Percentiles rank a stretch among this genome's conserved stretches.
Evolutionary conservation across 2,797 vertebrate genomes (phyloP).

Genomic region (Podarcis siculus): DNA sequence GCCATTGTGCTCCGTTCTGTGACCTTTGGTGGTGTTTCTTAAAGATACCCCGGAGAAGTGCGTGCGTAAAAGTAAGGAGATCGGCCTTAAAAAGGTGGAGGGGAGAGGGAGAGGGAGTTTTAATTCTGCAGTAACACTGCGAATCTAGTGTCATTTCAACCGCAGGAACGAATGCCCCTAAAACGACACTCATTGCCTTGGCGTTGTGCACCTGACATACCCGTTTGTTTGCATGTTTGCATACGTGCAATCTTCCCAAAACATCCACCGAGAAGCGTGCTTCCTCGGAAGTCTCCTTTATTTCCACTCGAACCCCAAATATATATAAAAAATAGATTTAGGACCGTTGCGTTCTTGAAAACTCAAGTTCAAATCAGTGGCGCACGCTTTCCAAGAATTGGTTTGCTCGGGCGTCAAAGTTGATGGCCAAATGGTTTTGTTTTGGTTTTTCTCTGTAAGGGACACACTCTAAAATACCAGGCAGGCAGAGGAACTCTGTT

Average conservation of each 20-base stretch:
- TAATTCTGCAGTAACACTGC: not conserved
- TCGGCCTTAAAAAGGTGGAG: not conserved
- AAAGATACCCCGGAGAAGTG: not conserved
- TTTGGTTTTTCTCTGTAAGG: too few species aligned
- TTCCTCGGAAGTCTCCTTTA: not conserved
- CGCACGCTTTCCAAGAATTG: not conserved
- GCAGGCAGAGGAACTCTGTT: constrained; percentile 39
- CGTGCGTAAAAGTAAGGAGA: not conserved
- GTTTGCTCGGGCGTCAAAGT: not conserved
- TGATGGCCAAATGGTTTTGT: not conserved
- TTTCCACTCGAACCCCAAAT: too few species aligned
- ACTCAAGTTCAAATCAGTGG: not conserved
- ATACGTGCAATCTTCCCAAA: not conserved
- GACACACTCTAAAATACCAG: not conserved
- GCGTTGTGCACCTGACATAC: not conserved
- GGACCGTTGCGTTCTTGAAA: too few species aligned
- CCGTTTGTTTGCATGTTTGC: too few species aligned
- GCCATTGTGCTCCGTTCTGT: not conserved
- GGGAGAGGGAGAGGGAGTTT: not conserved
- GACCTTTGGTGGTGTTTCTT: not conserved
- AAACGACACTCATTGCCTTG: not conserved
- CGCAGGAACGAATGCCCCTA: not conserved
- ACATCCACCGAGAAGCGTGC: not conserved
- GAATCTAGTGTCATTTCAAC: not conserved
- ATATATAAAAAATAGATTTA: not conserved